A percentile compares a stretch with the other conserved stretches of the same genome.
Conservation (phyloP, 2,888 invertebrate species). For the Alentia gelatinosa region DNA sequence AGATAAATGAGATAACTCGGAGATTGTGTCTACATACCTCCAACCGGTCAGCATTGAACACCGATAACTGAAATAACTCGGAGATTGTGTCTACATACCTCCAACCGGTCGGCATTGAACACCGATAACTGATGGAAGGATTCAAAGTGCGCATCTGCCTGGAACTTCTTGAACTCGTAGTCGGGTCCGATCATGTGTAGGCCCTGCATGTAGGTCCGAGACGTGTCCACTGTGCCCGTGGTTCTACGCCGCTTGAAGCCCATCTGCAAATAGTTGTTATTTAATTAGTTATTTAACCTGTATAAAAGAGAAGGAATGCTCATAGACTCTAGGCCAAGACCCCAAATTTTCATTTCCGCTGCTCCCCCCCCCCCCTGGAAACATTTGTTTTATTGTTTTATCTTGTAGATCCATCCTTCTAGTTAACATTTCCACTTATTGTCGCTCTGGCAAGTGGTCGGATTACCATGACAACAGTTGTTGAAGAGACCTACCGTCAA, state of each 20-base stretch:
- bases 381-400: too few species aligned
- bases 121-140: conserved; percentile 66
- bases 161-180: conserved; percentile 72
- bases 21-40: conserved; percentile 67
- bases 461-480: too few species aligned
- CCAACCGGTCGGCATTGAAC: conserved; percentile 73
- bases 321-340: too few species aligned
- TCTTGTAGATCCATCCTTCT: too few species aligned
- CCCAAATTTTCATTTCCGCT: too few species aligned
- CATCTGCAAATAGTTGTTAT: conserved; percentile 56
- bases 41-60: conserved; percentile 74
- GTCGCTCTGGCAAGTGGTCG: too few species aligned
- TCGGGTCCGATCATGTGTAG: conserved; percentile 74
- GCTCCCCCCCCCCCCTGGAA: too few species aligned
- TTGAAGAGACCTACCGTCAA: too few species aligned
- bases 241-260: conserved; percentile 72
- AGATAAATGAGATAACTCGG: background rate
- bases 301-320: too few species aligned
- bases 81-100: conserved; percentile 65
- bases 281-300: too few species aligned
- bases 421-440: too few species aligned
- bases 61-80: conserved; percentile 59
- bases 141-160: conserved; percentile 71
- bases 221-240: conserved; percentile 71
- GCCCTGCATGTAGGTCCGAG: conserved; percentile 69